A percentile compares a stretch with the other conserved stretches of the same genome.
These are phyloP conservation scores for Leptocoma aspasia DNA, from an alignment of 2,113 vertebrate genomes.

Conservation along the genomic window DNA sequence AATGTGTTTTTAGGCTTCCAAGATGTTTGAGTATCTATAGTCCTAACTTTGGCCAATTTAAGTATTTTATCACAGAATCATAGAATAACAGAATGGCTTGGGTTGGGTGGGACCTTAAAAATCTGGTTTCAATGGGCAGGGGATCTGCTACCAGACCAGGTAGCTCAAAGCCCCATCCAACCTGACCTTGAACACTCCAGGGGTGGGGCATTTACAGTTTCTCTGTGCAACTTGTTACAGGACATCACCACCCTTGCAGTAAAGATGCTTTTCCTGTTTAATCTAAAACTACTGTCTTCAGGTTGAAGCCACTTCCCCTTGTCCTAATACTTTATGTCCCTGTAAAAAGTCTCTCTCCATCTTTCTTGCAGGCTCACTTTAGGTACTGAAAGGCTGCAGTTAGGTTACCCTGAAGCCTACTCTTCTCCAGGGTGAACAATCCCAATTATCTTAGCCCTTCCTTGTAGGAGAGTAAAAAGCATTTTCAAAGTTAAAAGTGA, in stretches of 20 bases:
- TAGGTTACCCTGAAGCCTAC: not conserved
- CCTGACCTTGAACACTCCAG: not conserved
- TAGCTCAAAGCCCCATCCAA: not conserved
- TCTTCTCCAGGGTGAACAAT: not conserved
- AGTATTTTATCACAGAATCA: not conserved
- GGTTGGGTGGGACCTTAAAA: not conserved
- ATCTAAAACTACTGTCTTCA: not conserved
- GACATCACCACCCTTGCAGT: rapidly evolving
- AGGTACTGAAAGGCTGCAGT: not conserved
- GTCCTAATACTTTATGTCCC: not conserved
- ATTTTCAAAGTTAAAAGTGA: not conserved
- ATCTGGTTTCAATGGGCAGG: not conserved
- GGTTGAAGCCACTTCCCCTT: not conserved
- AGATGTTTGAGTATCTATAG: not conserved
- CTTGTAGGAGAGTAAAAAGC: not conserved
- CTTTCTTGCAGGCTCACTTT: not conserved
- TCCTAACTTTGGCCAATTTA: not conserved
- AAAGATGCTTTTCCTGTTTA: not conserved
- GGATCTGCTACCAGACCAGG: not conserved
- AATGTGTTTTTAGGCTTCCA: not conserved
- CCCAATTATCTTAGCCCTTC: not conserved
- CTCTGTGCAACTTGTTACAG: not conserved
- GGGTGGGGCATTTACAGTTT: not conserved
- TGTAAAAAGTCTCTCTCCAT: not conserved
- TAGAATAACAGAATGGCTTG: not conserved